A percentile compares a stretch with the other conserved stretches of the same genome.
These are phyloP conservation scores for Cephus runcator DNA, from an alignment of 2,888 invertebrate genomes.

Conservation along the genomic window DNA sequence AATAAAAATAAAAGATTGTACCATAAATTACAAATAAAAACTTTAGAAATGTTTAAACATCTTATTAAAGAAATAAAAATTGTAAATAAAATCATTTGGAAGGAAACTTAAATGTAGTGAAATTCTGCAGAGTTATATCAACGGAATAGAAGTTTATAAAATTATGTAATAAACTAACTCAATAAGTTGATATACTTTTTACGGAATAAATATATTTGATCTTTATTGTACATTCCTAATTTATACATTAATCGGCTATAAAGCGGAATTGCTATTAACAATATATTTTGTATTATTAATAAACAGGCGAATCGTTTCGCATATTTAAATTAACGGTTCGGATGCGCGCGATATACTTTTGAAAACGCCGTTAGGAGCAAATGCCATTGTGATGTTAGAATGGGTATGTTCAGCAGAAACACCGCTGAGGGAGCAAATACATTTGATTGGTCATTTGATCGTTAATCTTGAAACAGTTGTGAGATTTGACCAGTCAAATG, in stretches of 20 bases:
- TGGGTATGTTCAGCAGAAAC: too few relatives aligned
- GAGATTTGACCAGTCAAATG: too few relatives aligned
- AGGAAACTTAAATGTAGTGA: neutral
- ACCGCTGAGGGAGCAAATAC: too few relatives aligned
- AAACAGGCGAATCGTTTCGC: neutral
- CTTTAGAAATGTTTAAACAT: slow-evolving; percentile 2
- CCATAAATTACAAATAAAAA: neutral
- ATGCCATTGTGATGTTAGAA: neutral
- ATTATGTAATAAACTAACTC: neutral
- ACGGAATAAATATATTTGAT: neutral
- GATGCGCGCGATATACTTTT: neutral
- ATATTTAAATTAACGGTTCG: neutral
- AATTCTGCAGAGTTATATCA: neutral
- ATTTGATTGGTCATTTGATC: too few relatives aligned
- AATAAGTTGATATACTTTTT: neutral
- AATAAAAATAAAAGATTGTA: slow-evolving; percentile 9
- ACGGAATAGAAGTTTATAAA: neutral
- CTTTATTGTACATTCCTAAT: slow-evolving; percentile 31
- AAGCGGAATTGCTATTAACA: slow-evolving; percentile 23
- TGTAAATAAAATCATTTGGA: neutral
- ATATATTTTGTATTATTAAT: neutral
- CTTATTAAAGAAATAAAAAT: slow-evolving; percentile 1
- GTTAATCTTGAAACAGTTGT: too few relatives aligned
- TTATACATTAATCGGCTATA: slow-evolving; percentile 41
- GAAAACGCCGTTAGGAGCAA: neutral